Evolutionary conservation across 2,113 vertebrate genomes (phyloP).

Genomic region (Hystrix brachyura): DNA sequence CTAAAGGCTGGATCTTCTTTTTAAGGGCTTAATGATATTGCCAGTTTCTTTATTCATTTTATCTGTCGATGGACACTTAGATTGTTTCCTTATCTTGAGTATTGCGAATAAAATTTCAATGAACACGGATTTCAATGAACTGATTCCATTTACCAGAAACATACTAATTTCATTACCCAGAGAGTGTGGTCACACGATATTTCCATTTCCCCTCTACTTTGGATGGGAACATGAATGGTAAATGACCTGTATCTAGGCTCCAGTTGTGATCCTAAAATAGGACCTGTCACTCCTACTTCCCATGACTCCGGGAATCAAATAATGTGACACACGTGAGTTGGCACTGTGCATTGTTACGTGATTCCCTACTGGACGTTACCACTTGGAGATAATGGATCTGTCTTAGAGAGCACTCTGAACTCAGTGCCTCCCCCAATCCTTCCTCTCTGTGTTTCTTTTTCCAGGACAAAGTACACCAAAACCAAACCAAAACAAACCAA

Average conservation of each 20-base stretch:
- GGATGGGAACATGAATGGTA: not conserved
- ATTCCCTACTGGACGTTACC: not conserved
- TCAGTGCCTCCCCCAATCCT: not conserved
- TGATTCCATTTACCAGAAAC: not conserved
- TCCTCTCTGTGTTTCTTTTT: not conserved
- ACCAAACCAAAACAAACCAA: too few relatives aligned
- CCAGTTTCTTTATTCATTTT: not conserved
- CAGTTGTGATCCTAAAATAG: not conserved
- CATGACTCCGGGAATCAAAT: not conserved
- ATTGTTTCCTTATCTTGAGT: not conserved
- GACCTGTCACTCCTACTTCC: not conserved
- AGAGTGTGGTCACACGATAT: too few relatives aligned
- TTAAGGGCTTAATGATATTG: not conserved
- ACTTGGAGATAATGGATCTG: not conserved
- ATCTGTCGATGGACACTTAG: not conserved
- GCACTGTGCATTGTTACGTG: not conserved
- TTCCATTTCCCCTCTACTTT: not conserved
- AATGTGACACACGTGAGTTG: not conserved
- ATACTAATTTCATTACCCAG: not conserved
- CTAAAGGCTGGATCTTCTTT: not conserved
- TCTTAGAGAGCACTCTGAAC: not conserved
- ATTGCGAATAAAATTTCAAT: not conserved
- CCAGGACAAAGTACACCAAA: not conserved
- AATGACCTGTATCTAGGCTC: not conserved
- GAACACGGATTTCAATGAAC: not conserved